A percentile compares a stretch with the other conserved stretches of the same genome.
Conservation (phyloP, 2,113 vertebrate species). For the Percina caprodes region DNA sequence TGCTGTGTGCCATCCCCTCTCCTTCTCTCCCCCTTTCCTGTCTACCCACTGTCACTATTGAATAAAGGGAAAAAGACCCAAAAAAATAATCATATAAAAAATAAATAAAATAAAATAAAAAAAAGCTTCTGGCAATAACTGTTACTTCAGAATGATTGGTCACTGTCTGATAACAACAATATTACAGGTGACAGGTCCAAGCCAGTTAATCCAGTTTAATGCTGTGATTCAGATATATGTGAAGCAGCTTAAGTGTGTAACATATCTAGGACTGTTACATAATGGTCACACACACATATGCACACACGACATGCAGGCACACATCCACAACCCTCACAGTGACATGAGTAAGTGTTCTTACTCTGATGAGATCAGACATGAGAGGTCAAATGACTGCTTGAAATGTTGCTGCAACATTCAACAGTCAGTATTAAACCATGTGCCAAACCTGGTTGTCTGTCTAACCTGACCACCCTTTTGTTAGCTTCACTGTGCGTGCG, state of each 20-base stretch:
- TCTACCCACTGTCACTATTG: no score
- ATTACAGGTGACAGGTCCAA: slow-evolving; percentile 24
- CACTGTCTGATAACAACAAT: background rate
- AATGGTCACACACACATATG: slow-evolving; percentile 23
- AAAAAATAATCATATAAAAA: no score
- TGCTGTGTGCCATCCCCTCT: no score
- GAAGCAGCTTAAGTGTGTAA: slow-evolving; percentile 30
- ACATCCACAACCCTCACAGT: slow-evolving; percentile 27
- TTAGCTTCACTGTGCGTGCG: background rate
- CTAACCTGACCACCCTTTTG: background rate
- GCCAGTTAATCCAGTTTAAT: background rate
- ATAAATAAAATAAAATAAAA: no score
- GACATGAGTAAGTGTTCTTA: slow-evolving; percentile 45
- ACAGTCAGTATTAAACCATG: background rate
- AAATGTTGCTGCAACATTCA: slow-evolving; percentile 20
- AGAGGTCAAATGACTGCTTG: slow-evolving; percentile 50
- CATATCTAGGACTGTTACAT: slow-evolving; percentile 48
- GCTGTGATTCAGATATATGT: slow-evolving; percentile 16
- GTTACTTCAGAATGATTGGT: background rate
- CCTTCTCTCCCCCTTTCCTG: no score
- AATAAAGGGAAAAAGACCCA: no score
- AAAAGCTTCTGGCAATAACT: background rate
- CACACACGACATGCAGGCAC: background rate
- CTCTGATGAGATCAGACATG: slow-evolving; percentile 61
- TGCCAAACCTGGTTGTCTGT: background rate